Percentiles rank a stretch among this genome's conserved stretches.
Conservation (phyloP, 1,140 invertebrate species). For the Drosophila virilis region DNA sequence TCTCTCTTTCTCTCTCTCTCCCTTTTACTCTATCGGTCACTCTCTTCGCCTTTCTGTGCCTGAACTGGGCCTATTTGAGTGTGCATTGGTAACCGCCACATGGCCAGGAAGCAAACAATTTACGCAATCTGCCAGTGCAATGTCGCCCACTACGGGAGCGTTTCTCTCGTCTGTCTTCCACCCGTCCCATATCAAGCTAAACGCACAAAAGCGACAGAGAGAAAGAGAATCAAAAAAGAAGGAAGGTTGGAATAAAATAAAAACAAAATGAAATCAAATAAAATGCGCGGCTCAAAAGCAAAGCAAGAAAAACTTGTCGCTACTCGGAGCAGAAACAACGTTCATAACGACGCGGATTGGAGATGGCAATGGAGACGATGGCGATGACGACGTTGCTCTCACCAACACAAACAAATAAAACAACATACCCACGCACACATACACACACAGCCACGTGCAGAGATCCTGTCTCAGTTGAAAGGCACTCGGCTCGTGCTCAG, state of each 20-base stretch:
- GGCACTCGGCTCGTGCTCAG: slow-evolving; percentile 42
- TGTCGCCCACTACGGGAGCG: slow-evolving; percentile 22
- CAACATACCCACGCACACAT: slow-evolving; percentile 10
- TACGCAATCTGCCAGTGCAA: slow-evolving; percentile 73
- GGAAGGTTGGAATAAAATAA: slow-evolving; percentile 43
- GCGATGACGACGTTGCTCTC: slow-evolving; percentile 32
- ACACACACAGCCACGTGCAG: slow-evolving; percentile 26
- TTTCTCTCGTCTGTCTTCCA: slow-evolving; percentile 1
- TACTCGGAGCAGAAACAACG: slow-evolving; percentile 16
- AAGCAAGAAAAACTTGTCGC: slow-evolving; percentile 63
- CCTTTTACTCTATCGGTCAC: background rate
- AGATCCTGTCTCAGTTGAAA: slow-evolving; percentile 27
- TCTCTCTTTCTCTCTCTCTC: background rate
- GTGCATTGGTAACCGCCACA: slow-evolving; percentile 36
- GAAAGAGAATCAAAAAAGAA: slow-evolving; percentile 17
- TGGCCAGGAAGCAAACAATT: slow-evolving; percentile 76
- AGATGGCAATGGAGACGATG: slow-evolving; percentile 14
- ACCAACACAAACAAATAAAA: slow-evolving; percentile 16
- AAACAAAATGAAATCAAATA: slow-evolving; percentile 79
- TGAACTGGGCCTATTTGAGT: slow-evolving; percentile 32
- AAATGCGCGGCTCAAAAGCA: slow-evolving; percentile 64
- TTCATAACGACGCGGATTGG: slow-evolving; percentile 6
- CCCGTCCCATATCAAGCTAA: slow-evolving; percentile 23
- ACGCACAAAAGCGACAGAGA: slow-evolving; percentile 21
- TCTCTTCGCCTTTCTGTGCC: slow-evolving; percentile 7